Evolutionary conservation across 2,113 vertebrate genomes (phyloP).

Genomic region (Heterotis niloticus): DNA sequence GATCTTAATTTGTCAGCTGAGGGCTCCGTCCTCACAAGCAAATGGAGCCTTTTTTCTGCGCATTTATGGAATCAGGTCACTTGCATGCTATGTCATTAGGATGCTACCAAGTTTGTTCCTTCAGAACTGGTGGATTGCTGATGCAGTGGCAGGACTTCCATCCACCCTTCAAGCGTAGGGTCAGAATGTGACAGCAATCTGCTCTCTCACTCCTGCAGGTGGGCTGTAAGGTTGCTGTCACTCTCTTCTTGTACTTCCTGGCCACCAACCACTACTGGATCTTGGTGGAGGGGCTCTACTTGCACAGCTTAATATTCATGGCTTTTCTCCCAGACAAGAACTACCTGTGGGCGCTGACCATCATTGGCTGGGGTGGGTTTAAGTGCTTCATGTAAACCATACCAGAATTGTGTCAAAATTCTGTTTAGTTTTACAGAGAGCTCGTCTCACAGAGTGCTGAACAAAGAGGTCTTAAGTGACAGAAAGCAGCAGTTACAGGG

Average conservation of each 20-base stretch:
- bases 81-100: neutral
- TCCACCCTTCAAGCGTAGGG: neutral
- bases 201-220: conserved; percentile 55
- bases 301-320: conserved; percentile 91
- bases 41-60: too few relatives aligned
- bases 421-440: conserved; percentile 11
- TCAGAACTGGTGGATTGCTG: neutral
- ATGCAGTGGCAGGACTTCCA: neutral
- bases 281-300: conserved; percentile 85
- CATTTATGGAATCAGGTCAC: neutral
- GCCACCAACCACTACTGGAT: conserved; percentile 94
- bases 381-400: too few relatives aligned
- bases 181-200: neutral
- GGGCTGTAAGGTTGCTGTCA: conserved; percentile 83
- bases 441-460: too few relatives aligned
- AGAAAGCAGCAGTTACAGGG: too few relatives aligned
- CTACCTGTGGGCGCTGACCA: conserved; percentile 81
- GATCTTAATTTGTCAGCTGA: too few relatives aligned
- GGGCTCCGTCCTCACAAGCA: too few relatives aligned
- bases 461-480: too few relatives aligned
- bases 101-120: neutral
- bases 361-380: conserved; percentile 84
- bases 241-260: conserved; percentile 85
- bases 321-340: conserved; percentile 84
- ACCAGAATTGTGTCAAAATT: too few relatives aligned